Base-by-base conservation (phyloP, 2,113 vertebrate species). In the Mobula birostris region DNA sequence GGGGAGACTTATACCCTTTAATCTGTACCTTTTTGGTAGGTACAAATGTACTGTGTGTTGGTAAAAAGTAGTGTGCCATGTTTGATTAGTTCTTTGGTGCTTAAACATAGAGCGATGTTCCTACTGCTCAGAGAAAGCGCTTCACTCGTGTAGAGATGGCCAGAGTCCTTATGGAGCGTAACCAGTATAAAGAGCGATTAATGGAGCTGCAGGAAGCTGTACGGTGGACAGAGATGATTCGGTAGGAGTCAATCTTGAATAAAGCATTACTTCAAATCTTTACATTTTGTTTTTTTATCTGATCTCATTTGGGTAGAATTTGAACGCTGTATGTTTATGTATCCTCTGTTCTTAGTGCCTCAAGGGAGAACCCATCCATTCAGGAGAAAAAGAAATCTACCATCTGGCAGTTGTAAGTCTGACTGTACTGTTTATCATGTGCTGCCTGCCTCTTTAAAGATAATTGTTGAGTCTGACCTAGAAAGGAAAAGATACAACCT, bases 121-220 rank as follows among this genome's bases (percentile, higher is more conserved):
- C 99, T 0, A 99, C 98, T 0, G 99, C 99, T 0, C 99, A 99
- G 97, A 97, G 99, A 94, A 99, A 99, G 94, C 97, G 99, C 61
- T 99, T 99, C 95, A 99, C 99, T 0, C 96, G 99, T 0, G 99
- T 99, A 94, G 99, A 99, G 95, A 99, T 99, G 99, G 99, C 99
- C 24, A 96, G 99, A 0, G 99, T 99, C 58, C 97, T 99, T 58
- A 99, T 99, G 98, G 99, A 99, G 95, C 98, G 99, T 95, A 99
- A 99, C 96, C 99, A 99, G 95, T 99, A 99, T 36, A 99, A 99
- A 96, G 99, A 99, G 97, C 97, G 99, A 82, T 94, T 99, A 96
- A 99, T 99, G 99, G 99, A 99, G 96, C 98, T 99, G 82, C 99
- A 99, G 95, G 99, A 99, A 95, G 99, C 99, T 0, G 98, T 99